Conservation (phyloP, 2,113 vertebrate genomes). For the Passer domesticus region DNA sequence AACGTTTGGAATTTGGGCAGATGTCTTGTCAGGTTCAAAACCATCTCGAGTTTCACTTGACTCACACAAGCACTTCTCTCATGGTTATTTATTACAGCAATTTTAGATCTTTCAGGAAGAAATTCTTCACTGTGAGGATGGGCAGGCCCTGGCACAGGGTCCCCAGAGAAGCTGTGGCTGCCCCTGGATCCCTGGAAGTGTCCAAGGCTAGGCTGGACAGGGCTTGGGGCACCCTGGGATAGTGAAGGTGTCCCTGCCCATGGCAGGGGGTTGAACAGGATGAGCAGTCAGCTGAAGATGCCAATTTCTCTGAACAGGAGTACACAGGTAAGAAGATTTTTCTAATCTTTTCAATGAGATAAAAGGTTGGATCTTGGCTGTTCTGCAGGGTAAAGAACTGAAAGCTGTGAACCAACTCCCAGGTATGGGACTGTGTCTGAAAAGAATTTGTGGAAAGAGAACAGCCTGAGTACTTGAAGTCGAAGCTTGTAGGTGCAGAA, state of each 20-base stretch:
- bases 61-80: neutral
- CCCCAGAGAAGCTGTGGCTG: neutral
- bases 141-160: rapidly evolving
- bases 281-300: neutral
- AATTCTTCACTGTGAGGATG: neutral
- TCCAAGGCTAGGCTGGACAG: rapidly evolving
- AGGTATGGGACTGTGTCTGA: too few species aligned
- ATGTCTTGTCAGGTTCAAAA: neutral
- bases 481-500: neutral
- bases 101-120: neutral
- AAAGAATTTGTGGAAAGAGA: neutral
- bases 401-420: neutral
- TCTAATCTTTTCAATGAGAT: neutral
- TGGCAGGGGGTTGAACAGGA: neutral
- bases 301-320: neutral
- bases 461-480: neutral
- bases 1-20: neutral
- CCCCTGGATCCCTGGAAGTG: neutral
- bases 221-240: rapidly evolving
- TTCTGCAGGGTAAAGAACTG: neutral
- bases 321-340: neutral
- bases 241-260: neutral
- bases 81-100: neutral
- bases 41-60: neutral
- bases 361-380: neutral